Base-by-base conservation (phyloP, 2,113 vertebrate species). In the Canis aureus region DNA sequence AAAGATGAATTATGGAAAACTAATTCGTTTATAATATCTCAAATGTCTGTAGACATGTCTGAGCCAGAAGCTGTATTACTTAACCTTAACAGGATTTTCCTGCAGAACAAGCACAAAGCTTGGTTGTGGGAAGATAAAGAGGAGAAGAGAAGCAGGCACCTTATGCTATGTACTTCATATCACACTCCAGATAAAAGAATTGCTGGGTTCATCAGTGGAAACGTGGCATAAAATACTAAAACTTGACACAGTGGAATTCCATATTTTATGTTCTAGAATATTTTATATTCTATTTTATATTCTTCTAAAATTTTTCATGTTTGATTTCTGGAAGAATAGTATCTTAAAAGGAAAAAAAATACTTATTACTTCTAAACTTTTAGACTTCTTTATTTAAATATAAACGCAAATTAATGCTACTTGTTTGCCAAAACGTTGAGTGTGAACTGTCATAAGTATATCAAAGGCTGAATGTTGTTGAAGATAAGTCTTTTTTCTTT, bases 371-470 rank as follows among this genome's bases (percentile, higher is more conserved):
- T 81, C 16, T 95, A 64, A 92, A 55, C 6, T 43, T 92, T 64
- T 80, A 67, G 11, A 27, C 12, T 55, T 62, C 11, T 43, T 89
- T 69, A 66, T 82, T 95, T 95, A 82, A 91, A 87, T 71, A 92
- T n/a, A 89, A 89, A 60, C 17, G 35, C 27, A 86, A 92, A 89
- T 32, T 92, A 71, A 51, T 69, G 67, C 35, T 85, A 11, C 9
- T 64, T 79, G 11, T 32, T 85, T 82, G 43, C 23, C 51, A 93
- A 23, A 69, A 59, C 64, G 6, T 84, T 94, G 22, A 89, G 38
- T 62, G 7, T n/a, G 27, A 69, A 88, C 23, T 89, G 4, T 69
- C 29, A 32, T 88, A 8, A 93, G 49, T 51, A 49, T 29, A 78
- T 51, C 43, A 51, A 29, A 38, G 22, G 8, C 23, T 67, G 64